Evolutionary conservation across 2,888 invertebrate genomes (phyloP), one percentile per base, ranked within the genome.

Genomic region (Sylvicola cinctus): DNA sequence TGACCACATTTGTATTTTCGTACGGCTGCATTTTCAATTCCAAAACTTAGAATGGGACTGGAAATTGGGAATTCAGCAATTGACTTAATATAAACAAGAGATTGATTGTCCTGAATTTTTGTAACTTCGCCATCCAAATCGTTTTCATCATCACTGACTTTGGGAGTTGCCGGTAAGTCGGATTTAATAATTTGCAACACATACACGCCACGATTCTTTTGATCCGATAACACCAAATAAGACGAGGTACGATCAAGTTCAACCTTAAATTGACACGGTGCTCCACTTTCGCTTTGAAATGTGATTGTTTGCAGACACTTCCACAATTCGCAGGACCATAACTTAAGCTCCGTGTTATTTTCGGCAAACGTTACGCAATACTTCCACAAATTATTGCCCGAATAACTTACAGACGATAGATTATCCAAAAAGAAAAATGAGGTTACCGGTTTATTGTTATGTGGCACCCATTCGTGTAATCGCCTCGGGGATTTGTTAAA

Each of bases 281-380:
- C 30, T 17, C 48, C 49, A 1, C 63, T 56, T 13, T 59, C 51
- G 0, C 73, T 66, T 2, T 65, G 56, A 48, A 87, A 79, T 20
- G 65, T 67, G 26, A 88, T 70, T 1, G 77, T 85, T 54, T 90
- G 95, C n/a, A 93, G 61, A 49, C 93, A 93, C 32, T 70, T 68
- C 96, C 96, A 96, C 0, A 81, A 69, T 50, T 91, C 85, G 55
- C 93, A 95, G 6, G 87, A 85, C 91, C 93, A 95, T 31, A 79
- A 64, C 58, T 91, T 93, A 35, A 95, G 62, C 46, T 84, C 83
- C 0, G 83, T 75, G 59, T 93, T 93, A 52, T 83, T 73, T 41
- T 80, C 76, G 1, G 87, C 78, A 2, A 88, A 88, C 0, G 95
- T 93, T 29, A 95, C 70, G 0, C 85, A 90, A 58, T 80, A 91